A percentile compares a stretch with the other conserved stretches of the same genome.
These are phyloP conservation scores for Delichon dasypus DNA, from an alignment of 2,797 vertebrate species.

Conservation along the genomic window DNA sequence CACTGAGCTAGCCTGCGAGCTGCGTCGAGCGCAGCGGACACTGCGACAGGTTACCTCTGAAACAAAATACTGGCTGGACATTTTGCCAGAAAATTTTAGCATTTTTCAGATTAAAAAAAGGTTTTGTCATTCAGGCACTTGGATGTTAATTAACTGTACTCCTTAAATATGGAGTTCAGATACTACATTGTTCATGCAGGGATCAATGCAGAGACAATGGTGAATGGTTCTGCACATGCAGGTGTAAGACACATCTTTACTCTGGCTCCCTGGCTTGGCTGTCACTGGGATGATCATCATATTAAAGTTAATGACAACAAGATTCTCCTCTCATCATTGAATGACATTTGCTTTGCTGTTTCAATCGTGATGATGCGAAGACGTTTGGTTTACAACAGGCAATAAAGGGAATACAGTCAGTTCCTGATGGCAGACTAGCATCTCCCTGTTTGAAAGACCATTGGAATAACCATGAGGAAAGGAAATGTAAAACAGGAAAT, in stretches of 20 bases:
- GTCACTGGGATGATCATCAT: background rate
- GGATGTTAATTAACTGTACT: background rate
- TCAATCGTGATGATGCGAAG: background rate
- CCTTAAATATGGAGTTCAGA: background rate
- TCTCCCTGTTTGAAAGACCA: background rate
- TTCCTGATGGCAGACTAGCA: background rate
- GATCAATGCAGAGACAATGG: background rate
- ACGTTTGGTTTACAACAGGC: background rate
- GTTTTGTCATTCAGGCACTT: background rate
- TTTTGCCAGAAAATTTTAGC: background rate
- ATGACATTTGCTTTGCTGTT: background rate
- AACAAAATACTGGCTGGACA: background rate
- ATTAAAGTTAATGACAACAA: background rate
- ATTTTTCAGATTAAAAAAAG: background rate
- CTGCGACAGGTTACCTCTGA: background rate
- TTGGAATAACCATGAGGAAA: background rate
- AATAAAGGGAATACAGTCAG: background rate
- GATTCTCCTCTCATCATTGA: background rate
- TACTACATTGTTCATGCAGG: background rate
- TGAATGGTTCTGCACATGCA: accelerated
- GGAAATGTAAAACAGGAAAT: background rate
- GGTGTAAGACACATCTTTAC: background rate
- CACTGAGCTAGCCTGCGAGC: too few relatives aligned
- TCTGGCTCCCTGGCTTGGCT: background rate
- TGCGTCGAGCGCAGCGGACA: too few relatives aligned